Evolutionary conservation across 1,140 invertebrate genomes (phyloP).

Genomic region (Muscidifurax raptorellus): DNA sequence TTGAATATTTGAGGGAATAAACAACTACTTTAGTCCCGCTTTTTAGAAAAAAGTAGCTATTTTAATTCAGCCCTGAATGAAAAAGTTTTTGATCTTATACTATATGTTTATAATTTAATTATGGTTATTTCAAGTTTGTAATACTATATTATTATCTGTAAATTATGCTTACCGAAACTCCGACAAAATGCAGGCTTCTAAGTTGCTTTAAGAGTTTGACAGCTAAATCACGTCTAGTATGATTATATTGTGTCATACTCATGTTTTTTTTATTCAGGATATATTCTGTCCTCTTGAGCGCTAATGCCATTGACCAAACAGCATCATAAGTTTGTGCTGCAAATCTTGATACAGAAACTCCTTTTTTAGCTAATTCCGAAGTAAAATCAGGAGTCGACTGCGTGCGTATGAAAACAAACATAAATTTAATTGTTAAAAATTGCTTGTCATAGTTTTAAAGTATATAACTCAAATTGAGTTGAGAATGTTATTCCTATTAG

Average conservation of each 20-base stretch:
- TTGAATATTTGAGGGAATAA: too few relatives aligned
- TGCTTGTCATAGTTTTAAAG: too few relatives aligned
- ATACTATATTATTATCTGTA: neutral
- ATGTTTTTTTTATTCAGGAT: conserved; percentile 64
- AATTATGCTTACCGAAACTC: conserved; percentile 84
- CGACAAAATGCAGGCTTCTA: conserved; percentile 84
- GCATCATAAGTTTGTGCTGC: conserved; percentile 91
- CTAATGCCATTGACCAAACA: conserved; percentile 90
- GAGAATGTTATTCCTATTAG: too few relatives aligned
- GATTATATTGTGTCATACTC: conserved; percentile 82
- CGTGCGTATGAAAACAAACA: conserved; percentile 42
- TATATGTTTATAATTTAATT: neutral
- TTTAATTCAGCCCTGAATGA: too few relatives aligned
- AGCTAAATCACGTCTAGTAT: conserved; percentile 82
- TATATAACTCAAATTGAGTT: too few relatives aligned
- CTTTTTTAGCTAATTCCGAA: conserved; percentile 76
- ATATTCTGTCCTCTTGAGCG: conserved; percentile 77
- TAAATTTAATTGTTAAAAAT: neutral
- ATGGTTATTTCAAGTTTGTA: too few relatives aligned
- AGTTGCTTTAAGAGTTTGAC: conserved; percentile 82
- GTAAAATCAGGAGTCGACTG: conserved; percentile 84
- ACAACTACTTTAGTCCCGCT: too few relatives aligned
- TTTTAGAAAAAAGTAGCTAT: too few relatives aligned
- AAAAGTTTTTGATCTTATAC: too few relatives aligned
- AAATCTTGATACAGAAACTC: conserved; percentile 80